phyloP scores from a whole-genome alignment of 2,888 invertebrate genomes.

The Thereva nobilitata region DNA sequence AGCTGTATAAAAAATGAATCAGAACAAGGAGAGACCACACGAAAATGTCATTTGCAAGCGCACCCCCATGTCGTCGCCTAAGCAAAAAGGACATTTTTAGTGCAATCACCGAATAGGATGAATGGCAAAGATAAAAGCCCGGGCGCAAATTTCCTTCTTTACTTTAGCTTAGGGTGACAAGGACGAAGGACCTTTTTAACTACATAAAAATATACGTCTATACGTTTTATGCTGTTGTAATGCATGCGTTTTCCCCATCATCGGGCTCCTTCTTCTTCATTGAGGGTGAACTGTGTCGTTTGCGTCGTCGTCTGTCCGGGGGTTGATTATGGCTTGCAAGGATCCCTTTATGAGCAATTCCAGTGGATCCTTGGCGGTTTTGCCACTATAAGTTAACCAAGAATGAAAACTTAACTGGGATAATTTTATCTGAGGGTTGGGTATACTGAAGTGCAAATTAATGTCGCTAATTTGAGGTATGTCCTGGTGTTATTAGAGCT shows the following conservation, averaged over 20 bases:
- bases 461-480: conserved; percentile 31
- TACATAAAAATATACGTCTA: too few species aligned
- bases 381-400: background rate
- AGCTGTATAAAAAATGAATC: conserved; percentile 11
- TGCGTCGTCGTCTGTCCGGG: too few species aligned
- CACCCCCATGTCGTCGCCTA: background rate
- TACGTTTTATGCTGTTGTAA: too few species aligned
- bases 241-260: too few species aligned
- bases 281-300: too few species aligned
- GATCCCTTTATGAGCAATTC: conserved; percentile 16
- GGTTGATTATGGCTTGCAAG: too few species aligned
- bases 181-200: too few species aligned
- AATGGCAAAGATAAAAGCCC: too few species aligned
- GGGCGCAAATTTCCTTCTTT: too few species aligned
- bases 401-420: conserved; percentile 17
- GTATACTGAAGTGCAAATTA: conserved; percentile 31
- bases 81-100: background rate
- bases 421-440: background rate
- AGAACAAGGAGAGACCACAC: background rate
- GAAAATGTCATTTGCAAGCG: background rate
- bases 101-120: background rate
- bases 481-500: conserved; percentile 27
- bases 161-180: too few species aligned
- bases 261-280: too few species aligned
- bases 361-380: conserved; percentile 1